Conservation (phyloP, 2,888 invertebrate genomes). For the Cataglyphis altisquamis region DNA sequence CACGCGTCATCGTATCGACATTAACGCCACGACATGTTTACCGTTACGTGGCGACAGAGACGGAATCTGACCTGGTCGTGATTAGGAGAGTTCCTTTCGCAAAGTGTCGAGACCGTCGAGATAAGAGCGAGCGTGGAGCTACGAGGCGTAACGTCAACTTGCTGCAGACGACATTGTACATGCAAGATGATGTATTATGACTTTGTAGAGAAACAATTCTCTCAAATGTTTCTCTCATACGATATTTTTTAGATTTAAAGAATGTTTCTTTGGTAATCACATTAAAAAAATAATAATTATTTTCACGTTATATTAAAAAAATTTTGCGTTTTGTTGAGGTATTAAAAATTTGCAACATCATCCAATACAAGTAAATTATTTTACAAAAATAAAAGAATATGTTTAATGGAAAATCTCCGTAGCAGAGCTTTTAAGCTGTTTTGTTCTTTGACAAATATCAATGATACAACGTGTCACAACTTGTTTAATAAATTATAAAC, state of each 20-base stretch:
- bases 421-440: slow-evolving; percentile 35
- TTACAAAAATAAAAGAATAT: slow-evolving; percentile 2
- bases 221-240: neutral
- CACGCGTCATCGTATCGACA: slow-evolving; percentile 69
- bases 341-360: neutral
- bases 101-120: slow-evolving; percentile 22
- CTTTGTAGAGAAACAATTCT: neutral
- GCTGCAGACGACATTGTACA: neutral
- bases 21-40: slow-evolving; percentile 62
- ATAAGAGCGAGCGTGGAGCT: slow-evolving; percentile 22
- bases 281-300: neutral
- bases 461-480: slow-evolving; percentile 48
- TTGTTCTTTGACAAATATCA: slow-evolving; percentile 44
- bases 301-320: neutral
- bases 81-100: slow-evolving; percentile 48
- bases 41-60: slow-evolving; percentile 52
- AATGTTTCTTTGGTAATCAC: neutral
- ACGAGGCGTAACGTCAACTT: slow-evolving; percentile 7
- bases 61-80: slow-evolving; percentile 25
- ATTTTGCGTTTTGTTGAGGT: neutral
- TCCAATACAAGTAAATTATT: slow-evolving; percentile 1
- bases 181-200: neutral
- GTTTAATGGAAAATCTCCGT: slow-evolving; percentile 19
- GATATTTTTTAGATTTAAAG: neutral
- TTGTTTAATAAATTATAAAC: slow-evolving; percentile 54